Evolutionary conservation across 2,113 vertebrate species (phyloP).

Genomic region (Pseudopodoces humilis): DNA sequence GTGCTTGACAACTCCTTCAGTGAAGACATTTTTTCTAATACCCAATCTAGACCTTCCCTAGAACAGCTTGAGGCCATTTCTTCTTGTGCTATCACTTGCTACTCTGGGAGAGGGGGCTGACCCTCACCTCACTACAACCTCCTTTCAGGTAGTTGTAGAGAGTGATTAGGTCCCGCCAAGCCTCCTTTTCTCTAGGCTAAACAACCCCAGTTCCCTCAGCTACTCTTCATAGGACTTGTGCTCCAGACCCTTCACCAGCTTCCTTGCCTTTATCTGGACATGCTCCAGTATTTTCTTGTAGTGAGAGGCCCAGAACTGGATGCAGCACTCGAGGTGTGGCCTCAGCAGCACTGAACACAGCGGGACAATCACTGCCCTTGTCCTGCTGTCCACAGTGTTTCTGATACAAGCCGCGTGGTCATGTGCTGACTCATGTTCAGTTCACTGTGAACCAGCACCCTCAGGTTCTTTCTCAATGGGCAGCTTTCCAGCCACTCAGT

Average conservation of each 20-base stretch:
- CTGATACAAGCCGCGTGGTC: background rate
- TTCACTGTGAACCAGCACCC: background rate
- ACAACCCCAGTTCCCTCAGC: background rate
- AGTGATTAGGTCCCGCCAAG: accelerated
- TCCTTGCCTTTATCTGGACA: background rate
- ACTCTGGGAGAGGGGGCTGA: too few species aligned
- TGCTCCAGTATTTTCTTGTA: background rate
- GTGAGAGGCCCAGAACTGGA: background rate
- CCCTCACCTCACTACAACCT: background rate
- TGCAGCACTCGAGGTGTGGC: accelerated
- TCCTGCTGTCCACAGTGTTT: background rate
- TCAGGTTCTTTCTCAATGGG: background rate
- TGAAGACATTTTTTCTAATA: background rate
- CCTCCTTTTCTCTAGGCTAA: background rate
- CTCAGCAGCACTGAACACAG: background rate
- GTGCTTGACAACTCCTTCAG: background rate
- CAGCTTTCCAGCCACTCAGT: background rate
- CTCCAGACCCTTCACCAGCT: background rate
- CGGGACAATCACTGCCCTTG: background rate
- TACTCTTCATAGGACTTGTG: background rate
- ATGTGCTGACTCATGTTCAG: background rate
- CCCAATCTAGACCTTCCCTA: background rate
- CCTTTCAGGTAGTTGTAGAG: background rate
- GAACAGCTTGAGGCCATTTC: background rate
- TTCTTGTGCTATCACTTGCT: background rate